These are phyloP conservation scores for Ophioderma brevispina DNA, from an alignment of 35 echinoderm and acorn worm genomes.

Conservation along the genomic window DNA sequence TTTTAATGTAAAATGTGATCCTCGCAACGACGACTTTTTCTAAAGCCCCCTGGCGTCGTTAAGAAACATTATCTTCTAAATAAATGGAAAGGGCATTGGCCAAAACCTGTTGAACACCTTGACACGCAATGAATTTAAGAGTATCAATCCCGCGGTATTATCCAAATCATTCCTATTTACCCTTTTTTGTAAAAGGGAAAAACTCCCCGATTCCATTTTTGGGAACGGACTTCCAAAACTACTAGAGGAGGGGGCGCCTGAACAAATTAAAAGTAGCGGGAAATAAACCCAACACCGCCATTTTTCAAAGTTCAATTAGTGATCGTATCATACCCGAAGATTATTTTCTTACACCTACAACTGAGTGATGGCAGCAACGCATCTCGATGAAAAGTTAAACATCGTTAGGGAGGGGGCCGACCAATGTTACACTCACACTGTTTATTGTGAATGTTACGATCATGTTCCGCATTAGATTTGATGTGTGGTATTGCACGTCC, in stretches of 20 bases:
- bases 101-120: neutral
- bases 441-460: no score
- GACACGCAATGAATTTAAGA: neutral
- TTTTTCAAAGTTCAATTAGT: neutral
- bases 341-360: neutral
- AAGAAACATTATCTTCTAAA: neutral
- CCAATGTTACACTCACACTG: no score
- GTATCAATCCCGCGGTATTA: neutral
- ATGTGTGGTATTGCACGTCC: no score
- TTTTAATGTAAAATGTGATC: neutral
- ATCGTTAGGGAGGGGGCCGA: no score
- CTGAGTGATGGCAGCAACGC: neutral
- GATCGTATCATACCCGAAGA: neutral
- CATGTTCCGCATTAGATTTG: no score
- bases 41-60: neutral
- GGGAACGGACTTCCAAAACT: neutral
- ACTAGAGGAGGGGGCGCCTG: neutral
- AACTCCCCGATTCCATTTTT: neutral
- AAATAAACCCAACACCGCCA: neutral
- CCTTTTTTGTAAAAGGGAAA: neutral
- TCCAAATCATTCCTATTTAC: neutral
- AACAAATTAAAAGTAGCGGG: neutral
- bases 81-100: neutral
- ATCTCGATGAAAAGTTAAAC: neutral
- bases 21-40: neutral